Conservation (phyloP, 2,113 vertebrate genomes). For the Ginglymostoma cirratum region DNA sequence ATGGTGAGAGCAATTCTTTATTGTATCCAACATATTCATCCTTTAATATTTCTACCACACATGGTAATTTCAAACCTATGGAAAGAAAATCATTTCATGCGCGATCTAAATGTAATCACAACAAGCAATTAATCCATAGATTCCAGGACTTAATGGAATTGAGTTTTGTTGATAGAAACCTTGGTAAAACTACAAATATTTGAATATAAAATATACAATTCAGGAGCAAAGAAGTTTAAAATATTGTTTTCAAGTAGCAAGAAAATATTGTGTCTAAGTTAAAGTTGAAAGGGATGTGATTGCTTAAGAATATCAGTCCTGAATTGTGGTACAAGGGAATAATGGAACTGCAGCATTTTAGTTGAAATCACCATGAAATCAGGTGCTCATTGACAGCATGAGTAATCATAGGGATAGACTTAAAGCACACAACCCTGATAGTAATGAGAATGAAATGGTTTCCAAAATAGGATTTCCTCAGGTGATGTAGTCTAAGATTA, state of each 20-base stretch:
- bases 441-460: neutral
- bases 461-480: neutral
- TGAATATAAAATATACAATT: neutral
- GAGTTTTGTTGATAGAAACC: neutral
- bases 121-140: neutral
- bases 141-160: neutral
- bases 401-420: conserved; percentile 7
- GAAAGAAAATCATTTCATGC: neutral
- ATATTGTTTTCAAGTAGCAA: neutral
- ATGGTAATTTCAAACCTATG: neutral
- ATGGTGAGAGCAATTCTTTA: too few species aligned
- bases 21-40: too few species aligned
- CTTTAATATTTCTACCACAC: neutral
- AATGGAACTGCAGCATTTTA: neutral
- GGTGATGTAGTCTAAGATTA: neutral
- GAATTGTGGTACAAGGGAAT: neutral
- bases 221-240: neutral
- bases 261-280: neutral
- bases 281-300: neutral
- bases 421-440: neutral
- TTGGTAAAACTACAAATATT: neutral
- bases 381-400: neutral
- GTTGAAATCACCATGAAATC: neutral
- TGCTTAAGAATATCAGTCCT: neutral
- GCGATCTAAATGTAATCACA: neutral